A percentile compares a stretch with the other conserved stretches of the same genome.
Conservation (phyloP, 2,797 vertebrate species). For the Dendrocincla fuliginosa region DNA sequence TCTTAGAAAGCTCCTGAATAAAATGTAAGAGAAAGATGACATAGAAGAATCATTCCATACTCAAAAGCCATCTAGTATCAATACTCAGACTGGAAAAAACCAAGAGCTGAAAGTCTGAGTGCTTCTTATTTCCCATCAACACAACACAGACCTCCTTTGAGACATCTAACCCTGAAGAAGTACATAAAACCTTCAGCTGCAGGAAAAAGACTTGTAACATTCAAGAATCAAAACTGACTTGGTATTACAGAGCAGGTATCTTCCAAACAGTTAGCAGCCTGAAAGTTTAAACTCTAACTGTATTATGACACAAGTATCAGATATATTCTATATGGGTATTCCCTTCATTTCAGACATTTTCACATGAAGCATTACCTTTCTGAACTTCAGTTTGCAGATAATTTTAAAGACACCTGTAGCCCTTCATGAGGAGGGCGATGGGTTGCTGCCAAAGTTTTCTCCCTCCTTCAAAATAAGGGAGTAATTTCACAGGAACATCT, state of each 20-base stretch:
- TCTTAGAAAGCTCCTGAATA: background rate
- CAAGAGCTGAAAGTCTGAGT: background rate
- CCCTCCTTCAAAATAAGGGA: background rate
- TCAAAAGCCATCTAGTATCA: background rate
- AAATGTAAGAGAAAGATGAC: background rate
- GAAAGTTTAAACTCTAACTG: background rate
- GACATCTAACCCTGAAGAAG: background rate
- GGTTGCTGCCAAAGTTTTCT: background rate
- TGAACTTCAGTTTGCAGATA: background rate
- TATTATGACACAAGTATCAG: background rate
- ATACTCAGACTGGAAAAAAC: background rate
- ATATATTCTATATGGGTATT: accelerated
- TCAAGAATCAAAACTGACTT: background rate
- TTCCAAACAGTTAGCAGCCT: background rate
- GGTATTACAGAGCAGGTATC: background rate
- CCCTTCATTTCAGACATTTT: background rate
- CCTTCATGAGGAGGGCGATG: background rate
- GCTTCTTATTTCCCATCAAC: background rate
- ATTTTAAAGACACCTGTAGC: background rate
- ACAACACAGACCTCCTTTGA: background rate
- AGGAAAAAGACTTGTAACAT: background rate
- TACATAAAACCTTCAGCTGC: background rate
- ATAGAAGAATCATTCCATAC: background rate
- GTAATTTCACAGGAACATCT: background rate
- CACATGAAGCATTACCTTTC: background rate